Evolutionary conservation across 2,797 vertebrate genomes (phyloP).

Genomic region (Hephaestus fuliginosus): DNA sequence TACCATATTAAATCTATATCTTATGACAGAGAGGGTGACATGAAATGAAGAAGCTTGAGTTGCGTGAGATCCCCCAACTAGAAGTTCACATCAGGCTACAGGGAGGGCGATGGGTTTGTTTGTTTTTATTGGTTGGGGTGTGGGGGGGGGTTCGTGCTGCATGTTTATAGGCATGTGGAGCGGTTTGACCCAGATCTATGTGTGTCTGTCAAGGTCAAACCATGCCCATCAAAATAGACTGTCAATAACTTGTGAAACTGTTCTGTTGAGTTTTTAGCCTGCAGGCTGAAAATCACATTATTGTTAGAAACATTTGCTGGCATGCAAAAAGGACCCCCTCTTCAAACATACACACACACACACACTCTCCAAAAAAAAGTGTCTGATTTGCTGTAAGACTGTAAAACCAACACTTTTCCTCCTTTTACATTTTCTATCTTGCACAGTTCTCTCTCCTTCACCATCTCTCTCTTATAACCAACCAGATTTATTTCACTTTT

Average conservation of each 20-base stretch:
- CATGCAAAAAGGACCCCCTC: background rate
- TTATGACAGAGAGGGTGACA: background rate
- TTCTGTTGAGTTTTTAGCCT: conserved; percentile 37
- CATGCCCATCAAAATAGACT: conserved; percentile 28
- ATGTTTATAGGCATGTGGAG: conserved; percentile 33
- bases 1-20: background rate
- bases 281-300: conserved; percentile 56
- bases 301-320: conserved; percentile 31
- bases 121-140: too few species aligned
- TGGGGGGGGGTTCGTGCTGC: background rate
- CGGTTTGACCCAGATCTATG: conserved; percentile 61
- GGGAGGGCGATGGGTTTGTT: background rate
- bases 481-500: conserved; percentile 61
- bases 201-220: conserved; percentile 69
- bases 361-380: background rate
- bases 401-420: background rate
- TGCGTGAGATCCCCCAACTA: background rate
- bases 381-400: conserved; percentile 7
- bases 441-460: background rate
- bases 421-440: background rate
- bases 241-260: conserved; percentile 63
- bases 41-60: background rate
- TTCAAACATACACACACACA: background rate
- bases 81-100: background rate
- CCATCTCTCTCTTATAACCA: conserved; percentile 10